Evolutionary conservation across 2,888 invertebrate genomes (phyloP), one percentile per base, ranked within the genome.

Genomic region (Acanthopleura granulata): DNA sequence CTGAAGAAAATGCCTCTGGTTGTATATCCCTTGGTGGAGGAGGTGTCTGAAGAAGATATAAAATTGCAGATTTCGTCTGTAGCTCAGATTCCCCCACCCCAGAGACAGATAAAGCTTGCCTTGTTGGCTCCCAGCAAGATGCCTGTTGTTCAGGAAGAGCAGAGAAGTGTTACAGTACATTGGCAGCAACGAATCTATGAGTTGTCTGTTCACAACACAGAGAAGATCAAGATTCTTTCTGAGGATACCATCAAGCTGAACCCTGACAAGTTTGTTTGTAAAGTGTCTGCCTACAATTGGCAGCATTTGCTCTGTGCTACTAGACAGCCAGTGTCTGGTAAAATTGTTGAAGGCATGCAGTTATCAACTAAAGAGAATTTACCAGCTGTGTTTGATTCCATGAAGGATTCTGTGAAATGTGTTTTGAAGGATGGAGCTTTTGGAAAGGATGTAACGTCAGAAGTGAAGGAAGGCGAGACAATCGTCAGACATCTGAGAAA

Each of bases 131-230:
- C 83, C n/a, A 75, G 74, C 25, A 77, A 82, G 57, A 77, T 70
- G 49, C 79, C 81, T 30, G 75, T 74, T 11, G 18, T 76, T 1
- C 57, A 75, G 12, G 74, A 66, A 11, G 81, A 81, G 49, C 78
- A 80, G 14, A 40, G 30, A 11, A 27, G 62, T 0, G 75, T 87
- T 15, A 75, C 77, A 25, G 49, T 87, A n/a, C 79, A 74, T 15
- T 88, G 87, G 86, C 80, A 84, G 57, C 83, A 85, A 75, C 75
- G 86, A 69, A 79, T 88, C 27, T 89, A 87, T 77, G 84, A 86
- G 72, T 70, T 76, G 0, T 69, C 70, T 27, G 51, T 25, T 22
- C 16, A 29, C 22, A 61, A 74, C 40, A 62, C 73, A 16, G 69
- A 73, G 69, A 66, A 62, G 25, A 69, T 72, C 18, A 72, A 77